Conservation (phyloP, 2,797 vertebrate genomes). For the Glyptemys insculpta region DNA sequence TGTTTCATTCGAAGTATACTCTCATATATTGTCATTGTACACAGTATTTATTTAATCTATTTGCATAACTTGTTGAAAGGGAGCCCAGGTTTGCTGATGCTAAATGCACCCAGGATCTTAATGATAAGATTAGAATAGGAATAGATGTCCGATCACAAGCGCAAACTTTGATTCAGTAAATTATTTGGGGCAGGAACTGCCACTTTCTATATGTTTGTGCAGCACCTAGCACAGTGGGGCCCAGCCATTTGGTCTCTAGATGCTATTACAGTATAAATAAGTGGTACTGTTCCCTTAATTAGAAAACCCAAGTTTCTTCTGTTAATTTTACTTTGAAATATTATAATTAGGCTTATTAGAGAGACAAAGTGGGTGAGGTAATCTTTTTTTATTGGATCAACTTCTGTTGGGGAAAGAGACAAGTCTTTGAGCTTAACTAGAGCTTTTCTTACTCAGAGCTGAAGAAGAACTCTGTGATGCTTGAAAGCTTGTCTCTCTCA, state of each 20-base stretch:
- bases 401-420: background rate
- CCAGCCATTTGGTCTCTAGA: background rate
- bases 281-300: background rate
- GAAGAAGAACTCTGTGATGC: background rate
- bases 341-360: background rate
- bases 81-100: background rate
- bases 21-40: background rate
- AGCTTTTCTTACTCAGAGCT: background rate
- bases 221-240: accelerated
- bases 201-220: accelerated
- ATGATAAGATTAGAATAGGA: background rate
- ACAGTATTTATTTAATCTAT: background rate
- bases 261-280: background rate
- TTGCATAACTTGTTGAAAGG: background rate
- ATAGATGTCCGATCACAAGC: background rate
- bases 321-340: background rate
- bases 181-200: background rate
- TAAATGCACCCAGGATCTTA: background rate
- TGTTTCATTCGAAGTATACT: background rate
- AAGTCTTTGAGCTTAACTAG: background rate
- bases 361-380: background rate
- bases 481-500: background rate
- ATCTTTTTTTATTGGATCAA: background rate
- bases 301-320: background rate
- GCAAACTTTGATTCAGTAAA: background rate